Evolutionary conservation across 2,888 invertebrate species (phyloP), one percentile per base, ranked within the genome.

Genomic region (Gymnosoma rotundatum): DNA sequence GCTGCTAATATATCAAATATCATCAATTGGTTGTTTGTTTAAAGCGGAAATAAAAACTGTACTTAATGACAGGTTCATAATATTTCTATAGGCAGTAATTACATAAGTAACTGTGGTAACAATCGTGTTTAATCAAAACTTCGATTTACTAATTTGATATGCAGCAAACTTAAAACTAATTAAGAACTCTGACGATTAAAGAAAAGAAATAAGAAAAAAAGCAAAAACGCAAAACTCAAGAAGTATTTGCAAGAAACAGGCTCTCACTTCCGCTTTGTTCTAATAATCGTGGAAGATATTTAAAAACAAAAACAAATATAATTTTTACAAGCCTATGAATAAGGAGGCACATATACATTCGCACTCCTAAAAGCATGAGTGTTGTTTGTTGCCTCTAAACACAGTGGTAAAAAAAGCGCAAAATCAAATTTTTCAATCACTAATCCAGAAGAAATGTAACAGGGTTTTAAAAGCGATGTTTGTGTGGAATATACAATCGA

Each of bases 131-230:
- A 58, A 16, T 32, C 42, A 78, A 61, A 52, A 61, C 18, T 78
- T 61, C 18, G 12, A 32, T 32, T 32, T 32, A 32, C 6, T 32
- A 32, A 32, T 8, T 56, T 66, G n/a, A 9, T 45, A 70, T 70
- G 78, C 63, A 70, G 70, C 6, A 78, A 56, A 36, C 36, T n/a
- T n/a, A 25, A 78, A 78, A 64, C 63, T 72, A 63, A 72, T 72
- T 20, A 78, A 52, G 64, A 78, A 78, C 63, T 70, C 63, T 56
- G 14, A 78, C 48, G 56, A 75, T 64, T 48, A 36, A 56, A 61
- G 20, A 61, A 69, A 66, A 38, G 9, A 52, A 38, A 54, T n/a
- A 12, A 18, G 6, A 12, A 32, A 45, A 10, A 50, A 16, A 1
- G n/a, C 32, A 18, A 45, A 10, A 50, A 16, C 2, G n/a, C 32